Evolutionary conservation across 2,113 vertebrate species (phyloP).

Genomic region (Meleagris gallopavo): DNA sequence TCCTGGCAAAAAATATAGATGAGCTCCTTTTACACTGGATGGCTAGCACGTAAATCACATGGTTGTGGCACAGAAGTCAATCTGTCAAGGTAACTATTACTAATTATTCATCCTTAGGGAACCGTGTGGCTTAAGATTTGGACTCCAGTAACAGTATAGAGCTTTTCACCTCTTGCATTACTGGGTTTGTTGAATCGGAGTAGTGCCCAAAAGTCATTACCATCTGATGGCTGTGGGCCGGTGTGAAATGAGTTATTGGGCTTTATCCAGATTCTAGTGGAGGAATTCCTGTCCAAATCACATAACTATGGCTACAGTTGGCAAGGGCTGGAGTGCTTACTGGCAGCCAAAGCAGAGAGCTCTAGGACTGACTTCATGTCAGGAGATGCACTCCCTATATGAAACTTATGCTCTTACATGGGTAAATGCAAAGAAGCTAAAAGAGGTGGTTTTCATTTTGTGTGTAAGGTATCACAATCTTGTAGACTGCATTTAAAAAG

Average conservation of each 20-base stretch:
- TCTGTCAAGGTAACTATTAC: constrained; percentile 4
- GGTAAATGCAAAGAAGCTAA: background rate
- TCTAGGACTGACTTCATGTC: background rate
- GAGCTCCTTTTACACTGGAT: background rate
- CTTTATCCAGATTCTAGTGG: constrained; percentile 45
- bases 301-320: constrained; percentile 38
- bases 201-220: constrained; percentile 35
- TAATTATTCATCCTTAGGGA: constrained; percentile 20
- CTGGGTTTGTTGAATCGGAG: constrained; percentile 17
- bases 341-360: background rate
- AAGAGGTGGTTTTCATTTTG: background rate
- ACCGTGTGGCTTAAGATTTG: background rate
- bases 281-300: constrained; percentile 32
- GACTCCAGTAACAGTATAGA: background rate
- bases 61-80: background rate
- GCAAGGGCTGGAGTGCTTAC: background rate
- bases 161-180: constrained; percentile 40
- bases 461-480: rapidly evolving
- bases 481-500: background rate
- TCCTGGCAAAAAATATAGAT: background rate
- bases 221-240: background rate
- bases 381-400: background rate
- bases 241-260: constrained; percentile 44
- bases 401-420: background rate
- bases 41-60: background rate